Conservation (phyloP, 2,113 vertebrate genomes). For the Girardinichthys multiradiatus region DNA sequence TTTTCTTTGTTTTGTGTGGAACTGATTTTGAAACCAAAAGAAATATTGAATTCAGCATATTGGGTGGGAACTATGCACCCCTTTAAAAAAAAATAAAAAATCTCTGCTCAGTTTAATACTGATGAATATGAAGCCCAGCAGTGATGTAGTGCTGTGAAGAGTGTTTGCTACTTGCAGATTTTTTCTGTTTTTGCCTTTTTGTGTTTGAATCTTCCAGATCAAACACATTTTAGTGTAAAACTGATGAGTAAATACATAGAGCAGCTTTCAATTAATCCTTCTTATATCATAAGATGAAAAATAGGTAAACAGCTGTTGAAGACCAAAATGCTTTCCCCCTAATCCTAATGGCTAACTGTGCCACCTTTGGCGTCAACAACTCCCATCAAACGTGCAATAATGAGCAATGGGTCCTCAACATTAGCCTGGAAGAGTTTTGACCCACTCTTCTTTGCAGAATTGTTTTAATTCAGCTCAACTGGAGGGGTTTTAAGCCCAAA, state of each 20-base stretch:
- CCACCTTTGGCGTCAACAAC: neutral
- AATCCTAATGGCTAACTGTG: neutral
- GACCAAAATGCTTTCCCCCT: neutral
- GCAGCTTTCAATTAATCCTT: too few relatives aligned
- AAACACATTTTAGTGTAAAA: too few relatives aligned
- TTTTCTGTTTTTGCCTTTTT: neutral
- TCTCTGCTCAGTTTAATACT: slow-evolving; percentile 18
- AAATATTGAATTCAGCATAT: neutral
- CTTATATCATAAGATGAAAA: too few relatives aligned
- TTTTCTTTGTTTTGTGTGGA: neutral
- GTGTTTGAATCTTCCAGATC: neutral
- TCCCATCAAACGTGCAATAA: neutral
- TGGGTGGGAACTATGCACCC: slow-evolving; percentile 11
- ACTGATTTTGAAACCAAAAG: neutral
- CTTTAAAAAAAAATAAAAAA: neutral
- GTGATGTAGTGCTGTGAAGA: neutral
- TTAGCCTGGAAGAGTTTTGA: neutral
- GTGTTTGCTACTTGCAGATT: neutral
- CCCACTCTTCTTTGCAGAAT: neutral
- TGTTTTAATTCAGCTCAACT: neutral
- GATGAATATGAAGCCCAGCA: neutral
- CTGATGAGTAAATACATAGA: too few relatives aligned
- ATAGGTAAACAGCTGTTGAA: too few relatives aligned
- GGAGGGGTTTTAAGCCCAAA: neutral
- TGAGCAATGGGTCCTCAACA: neutral